Percentiles rank a stretch among this genome's conserved stretches.
phyloP scores from a whole-genome alignment of 2,888 invertebrate species.

The Pomacea canaliculata region DNA sequence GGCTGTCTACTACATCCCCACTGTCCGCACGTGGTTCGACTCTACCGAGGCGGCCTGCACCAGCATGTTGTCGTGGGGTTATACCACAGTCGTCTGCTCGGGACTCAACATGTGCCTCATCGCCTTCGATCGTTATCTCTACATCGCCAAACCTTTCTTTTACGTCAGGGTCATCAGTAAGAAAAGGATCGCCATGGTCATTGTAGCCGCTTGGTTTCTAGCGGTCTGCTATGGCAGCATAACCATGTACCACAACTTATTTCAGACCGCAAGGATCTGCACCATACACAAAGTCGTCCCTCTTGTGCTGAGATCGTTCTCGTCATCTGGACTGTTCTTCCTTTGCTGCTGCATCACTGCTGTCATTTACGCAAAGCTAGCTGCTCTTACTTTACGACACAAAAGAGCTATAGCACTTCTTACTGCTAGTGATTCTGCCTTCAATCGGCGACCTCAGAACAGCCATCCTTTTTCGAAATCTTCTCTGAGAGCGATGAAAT shows the following conservation, averaged over 20 bases:
- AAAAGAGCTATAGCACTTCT: no score
- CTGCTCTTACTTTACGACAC: no score
- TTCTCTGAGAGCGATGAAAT: background rate
- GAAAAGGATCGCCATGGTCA: conserved; percentile 3
- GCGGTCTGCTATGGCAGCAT: conserved; percentile 7
- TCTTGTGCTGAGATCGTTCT: background rate
- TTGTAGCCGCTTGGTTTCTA: conserved; percentile 8
- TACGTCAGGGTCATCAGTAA: conserved; percentile 12
- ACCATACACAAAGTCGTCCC: background rate
- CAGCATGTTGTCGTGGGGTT: conserved; percentile 10
- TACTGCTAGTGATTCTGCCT: no score
- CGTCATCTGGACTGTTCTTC: background rate
- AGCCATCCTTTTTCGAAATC: background rate
- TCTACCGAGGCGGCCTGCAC: conserved; percentile 13
- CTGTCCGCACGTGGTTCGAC: conserved; percentile 7
- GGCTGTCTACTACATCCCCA: conserved; percentile 3
- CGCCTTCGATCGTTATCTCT: conserved; percentile 31
- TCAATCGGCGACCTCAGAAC: no score
- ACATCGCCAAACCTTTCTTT: conserved; percentile 24
- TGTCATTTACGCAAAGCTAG: background rate
- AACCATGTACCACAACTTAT: conserved; percentile 18
- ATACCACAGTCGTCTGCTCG: conserved; percentile 15
- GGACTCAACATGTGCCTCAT: conserved; percentile 26
- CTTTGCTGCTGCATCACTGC: background rate
- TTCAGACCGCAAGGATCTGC: background rate